Base-by-base conservation (phyloP, 2,888 invertebrate species). In the Nemotelus pantherinus region DNA sequence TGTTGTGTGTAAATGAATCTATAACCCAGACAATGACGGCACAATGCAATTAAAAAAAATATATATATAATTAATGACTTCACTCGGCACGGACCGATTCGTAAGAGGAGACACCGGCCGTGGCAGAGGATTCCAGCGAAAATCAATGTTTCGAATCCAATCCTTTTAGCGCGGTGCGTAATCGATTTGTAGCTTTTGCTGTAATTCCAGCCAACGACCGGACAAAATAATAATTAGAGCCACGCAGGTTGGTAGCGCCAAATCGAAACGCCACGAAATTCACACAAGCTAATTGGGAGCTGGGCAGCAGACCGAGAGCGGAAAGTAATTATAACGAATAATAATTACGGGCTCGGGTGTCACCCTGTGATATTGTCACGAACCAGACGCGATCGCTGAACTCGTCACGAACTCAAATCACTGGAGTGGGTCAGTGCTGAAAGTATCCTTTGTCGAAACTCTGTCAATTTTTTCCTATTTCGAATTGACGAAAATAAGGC, bases 11-110 rank as follows among this genome's bases (percentile, higher is more conserved):
- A 48, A 53, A 70, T 53, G 53, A 68, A 50, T 68, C n/a, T n/a
- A 48, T 43, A 43, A 9, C 68, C 44, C 68, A 53, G 68, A 68
- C 68, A 68, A 53, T 43, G 70, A 25, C 70, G 53, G 53, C 47
- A 70, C n/a, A 55, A 55, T 55, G 55, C 53, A 70, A 68, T 50
- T 53, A 68, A 70, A 70, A 70, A 53, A 55, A n/a, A 44, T 43
- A 63, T 43, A 70, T 55, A 53, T 43, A 70, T 70, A 70, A 70
- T 70, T 70, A 70, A 70, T 41, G 70, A 47, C 65, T 65, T 65
- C 39, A n/a, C 65, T 65, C 45, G 9, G 44, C 4, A 63, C 39
- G 2, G 65, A 39, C 10, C 6, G n/a, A 63, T 9, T 67, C 48
- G 50, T 67, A 50, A n/a, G 50, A 67, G 47, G 67, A 50, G 39